Conservation (phyloP, 2,113 vertebrate species). For the Camelus bactrianus region DNA sequence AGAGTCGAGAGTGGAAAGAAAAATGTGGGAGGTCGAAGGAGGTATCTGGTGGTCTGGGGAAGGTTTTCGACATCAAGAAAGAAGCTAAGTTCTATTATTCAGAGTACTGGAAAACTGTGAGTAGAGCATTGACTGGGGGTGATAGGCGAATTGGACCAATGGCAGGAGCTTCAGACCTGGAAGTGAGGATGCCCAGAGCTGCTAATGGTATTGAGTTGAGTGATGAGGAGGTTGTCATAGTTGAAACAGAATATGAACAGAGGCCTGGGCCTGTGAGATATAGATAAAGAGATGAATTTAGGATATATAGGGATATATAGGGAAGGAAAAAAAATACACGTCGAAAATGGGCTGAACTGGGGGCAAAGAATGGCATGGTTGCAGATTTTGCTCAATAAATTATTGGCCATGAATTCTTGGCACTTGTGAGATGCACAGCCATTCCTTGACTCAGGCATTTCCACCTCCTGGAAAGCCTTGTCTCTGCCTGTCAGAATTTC, state of each 20-base stretch:
- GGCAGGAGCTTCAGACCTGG: background rate
- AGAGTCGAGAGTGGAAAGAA: background rate
- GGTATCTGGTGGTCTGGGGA: background rate
- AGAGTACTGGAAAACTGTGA: background rate
- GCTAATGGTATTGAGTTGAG: background rate
- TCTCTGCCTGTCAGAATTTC: slow-evolving; percentile 70
- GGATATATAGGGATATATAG: background rate
- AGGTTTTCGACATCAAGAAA: background rate
- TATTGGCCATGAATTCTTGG: background rate
- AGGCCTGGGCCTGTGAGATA: background rate
- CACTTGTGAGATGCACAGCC: background rate
- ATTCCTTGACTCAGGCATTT: slow-evolving; percentile 43
- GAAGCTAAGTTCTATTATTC: background rate
- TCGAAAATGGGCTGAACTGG: background rate
- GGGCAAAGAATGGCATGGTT: background rate
- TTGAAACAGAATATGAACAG: background rate
- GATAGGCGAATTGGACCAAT: background rate
- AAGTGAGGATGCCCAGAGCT: background rate
- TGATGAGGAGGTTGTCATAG: background rate
- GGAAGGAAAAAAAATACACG: background rate
- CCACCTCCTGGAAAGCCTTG: slow-evolving; percentile 58
- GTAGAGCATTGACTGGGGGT: too few species aligned
- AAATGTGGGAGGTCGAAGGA: background rate
- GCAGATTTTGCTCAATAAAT: slow-evolving; percentile 47
- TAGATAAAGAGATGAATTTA: background rate